Evolutionary conservation across 2,113 vertebrate species (phyloP), one percentile per base, ranked within the genome.

Genomic region (Leptosomus discolor): DNA sequence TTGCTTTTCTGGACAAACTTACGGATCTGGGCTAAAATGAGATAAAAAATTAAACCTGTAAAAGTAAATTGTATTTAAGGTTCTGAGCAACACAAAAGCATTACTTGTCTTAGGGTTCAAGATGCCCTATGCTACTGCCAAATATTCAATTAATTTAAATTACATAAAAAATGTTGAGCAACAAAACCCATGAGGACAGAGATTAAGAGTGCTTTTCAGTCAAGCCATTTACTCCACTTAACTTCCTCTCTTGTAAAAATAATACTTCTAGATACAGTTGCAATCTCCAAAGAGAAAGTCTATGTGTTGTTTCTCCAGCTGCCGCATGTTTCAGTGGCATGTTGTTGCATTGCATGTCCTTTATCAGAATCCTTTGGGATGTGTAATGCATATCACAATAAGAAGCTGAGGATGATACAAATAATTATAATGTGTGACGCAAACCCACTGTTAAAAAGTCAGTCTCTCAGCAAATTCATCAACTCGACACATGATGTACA

Each of bases 391-490:
- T 79, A 91, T 91, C 82, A 90, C 79, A 89, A 96, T 93, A 91
- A 92, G 91, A 88, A 97, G 57, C 77, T 50, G 71, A 92, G 50
- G 82, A 90, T 94, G 94, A 96, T 96, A 96, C 92, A 96, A 96
- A 95, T 96, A 97, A 97, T 95, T 94, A 93, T 85, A 92, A 96
- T 16, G 46, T 93, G 83, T 79, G 88, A 95, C 95, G 83, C 2
- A 4, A 97, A 86, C 48, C 83, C 61, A 83, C 88, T 93, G 90
- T 94, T 97, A 93, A 67, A 88, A 96, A 98, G 95, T 92, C 94
- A 95, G 65, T 90, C 89, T 96, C 92, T 90, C 78, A 70, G 84
- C 87, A 95, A 97, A 96, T 92, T 93, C 90, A 92, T 96, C 80
- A 91, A 56, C 56, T 88, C 50, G 5, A 96, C 77, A 85, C 73